Conservation (phyloP, 2,113 vertebrate genomes). For the Strigops habroptila region DNA sequence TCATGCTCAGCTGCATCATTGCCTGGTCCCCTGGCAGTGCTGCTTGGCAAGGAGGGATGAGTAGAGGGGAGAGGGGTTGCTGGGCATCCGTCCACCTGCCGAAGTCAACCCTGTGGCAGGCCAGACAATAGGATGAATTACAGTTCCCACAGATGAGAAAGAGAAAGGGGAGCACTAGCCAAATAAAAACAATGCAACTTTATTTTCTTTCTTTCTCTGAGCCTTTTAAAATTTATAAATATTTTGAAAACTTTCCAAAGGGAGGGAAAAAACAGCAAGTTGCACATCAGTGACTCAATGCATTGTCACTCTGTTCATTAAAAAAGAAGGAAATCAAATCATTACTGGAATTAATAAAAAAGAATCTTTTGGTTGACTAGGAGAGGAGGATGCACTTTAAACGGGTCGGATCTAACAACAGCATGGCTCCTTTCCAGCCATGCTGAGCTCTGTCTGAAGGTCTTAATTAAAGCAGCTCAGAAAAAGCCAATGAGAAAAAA, state of each 20-base stretch:
- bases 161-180: not conserved
- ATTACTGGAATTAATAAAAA: constrained; percentile 49
- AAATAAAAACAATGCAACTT: constrained; percentile 32
- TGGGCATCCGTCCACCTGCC: not conserved
- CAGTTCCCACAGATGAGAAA: not conserved
- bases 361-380: constrained; percentile 31
- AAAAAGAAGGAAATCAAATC: constrained; percentile 40
- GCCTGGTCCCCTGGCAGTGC: not conserved
- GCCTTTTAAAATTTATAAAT: constrained; percentile 53
- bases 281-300: constrained; percentile 43
- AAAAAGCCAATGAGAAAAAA: not conserved
- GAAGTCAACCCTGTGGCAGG: not conserved
- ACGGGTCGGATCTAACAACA: not conserved
- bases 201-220: constrained; percentile 31
- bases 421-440: constrained; percentile 4
- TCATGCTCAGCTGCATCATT: not conserved
- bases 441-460: constrained; percentile 51
- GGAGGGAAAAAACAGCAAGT: constrained; percentile 8
- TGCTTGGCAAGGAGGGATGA: not conserved
- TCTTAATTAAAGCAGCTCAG: constrained; percentile 58
- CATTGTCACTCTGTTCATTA: constrained; percentile 30
- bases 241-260: constrained; percentile 68
- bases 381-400: constrained; percentile 11
- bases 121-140: not conserved
- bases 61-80: not conserved